These are phyloP conservation scores for Tubiluchus corallicola DNA, from an alignment of 2,888 invertebrate species.

Conservation along the genomic window DNA sequence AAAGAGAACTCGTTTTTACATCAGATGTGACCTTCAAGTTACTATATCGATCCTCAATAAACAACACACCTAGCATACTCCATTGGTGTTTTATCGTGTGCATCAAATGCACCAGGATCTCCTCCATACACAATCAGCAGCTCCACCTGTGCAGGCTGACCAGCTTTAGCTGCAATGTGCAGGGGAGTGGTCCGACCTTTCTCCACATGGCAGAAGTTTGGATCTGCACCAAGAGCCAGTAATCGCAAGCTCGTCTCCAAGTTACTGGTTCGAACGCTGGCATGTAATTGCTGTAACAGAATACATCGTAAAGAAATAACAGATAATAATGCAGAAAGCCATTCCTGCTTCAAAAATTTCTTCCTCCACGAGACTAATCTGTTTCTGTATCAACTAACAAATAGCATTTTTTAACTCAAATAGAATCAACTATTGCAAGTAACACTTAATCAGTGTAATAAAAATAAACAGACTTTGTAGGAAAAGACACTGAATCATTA, in stretches of 20 bases:
- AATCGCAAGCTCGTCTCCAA: constrained; percentile 81
- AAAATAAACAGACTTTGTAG: too few relatives aligned
- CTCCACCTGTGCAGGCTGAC: constrained; percentile 58
- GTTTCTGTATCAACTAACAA: constrained; percentile 22
- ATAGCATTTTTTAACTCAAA: too few relatives aligned
- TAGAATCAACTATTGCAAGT: too few relatives aligned
- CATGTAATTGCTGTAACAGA: constrained; percentile 53
- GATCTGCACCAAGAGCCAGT: constrained; percentile 85
- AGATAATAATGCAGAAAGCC: too few relatives aligned
- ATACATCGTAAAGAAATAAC: too few relatives aligned
- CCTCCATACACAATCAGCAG: constrained; percentile 81
- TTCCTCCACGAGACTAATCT: too few relatives aligned
- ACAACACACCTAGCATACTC: constrained; percentile 24
- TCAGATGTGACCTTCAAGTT: too few relatives aligned
- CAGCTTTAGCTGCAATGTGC: constrained; percentile 84
- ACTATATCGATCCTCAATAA: too few relatives aligned
- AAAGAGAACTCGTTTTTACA: too few relatives aligned
- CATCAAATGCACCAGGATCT: constrained; percentile 64
- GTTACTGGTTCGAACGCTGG: constrained; percentile 79
- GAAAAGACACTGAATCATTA: too few relatives aligned
- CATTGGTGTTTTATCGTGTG: constrained; percentile 29
- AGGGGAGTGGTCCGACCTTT: constrained; percentile 75
- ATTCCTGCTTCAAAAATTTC: too few relatives aligned
- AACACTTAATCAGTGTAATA: too few relatives aligned
- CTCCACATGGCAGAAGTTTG: constrained; percentile 80